A percentile compares a stretch with the other conserved stretches of the same genome.
Conservation (phyloP, 2,888 invertebrate species). For the Malthinus seriepunctatus region DNA sequence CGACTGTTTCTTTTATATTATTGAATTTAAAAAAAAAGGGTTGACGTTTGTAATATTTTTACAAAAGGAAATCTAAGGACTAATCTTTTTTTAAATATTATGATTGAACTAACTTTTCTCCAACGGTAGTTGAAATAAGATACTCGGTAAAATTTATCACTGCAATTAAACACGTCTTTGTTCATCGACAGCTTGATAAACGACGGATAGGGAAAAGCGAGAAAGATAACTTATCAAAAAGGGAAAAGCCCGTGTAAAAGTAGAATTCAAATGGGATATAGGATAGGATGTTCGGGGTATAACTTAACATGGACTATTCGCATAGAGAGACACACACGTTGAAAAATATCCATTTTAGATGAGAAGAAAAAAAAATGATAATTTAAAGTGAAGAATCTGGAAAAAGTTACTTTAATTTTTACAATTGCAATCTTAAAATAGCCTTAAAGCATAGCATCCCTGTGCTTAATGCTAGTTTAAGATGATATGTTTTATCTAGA, state of each 20-base stretch:
- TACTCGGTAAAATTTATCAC: slow-evolving; percentile 3
- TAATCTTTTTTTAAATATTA: not conserved
- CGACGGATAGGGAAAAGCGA: slow-evolving; percentile 5
- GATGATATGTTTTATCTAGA: too few species aligned
- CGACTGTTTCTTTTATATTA: slow-evolving; percentile 3
- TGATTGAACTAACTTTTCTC: slow-evolving; percentile 3
- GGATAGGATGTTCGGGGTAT: not conserved
- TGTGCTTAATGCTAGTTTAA: too few species aligned
- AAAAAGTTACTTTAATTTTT: too few species aligned
- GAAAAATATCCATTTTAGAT: not conserved
- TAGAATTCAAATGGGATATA: slow-evolving; percentile 1
- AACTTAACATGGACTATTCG: not conserved
- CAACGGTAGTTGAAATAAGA: slow-evolving; percentile 4
- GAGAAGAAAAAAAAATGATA: too few species aligned
- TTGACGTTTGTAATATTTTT: not conserved
- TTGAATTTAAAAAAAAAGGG: slow-evolving; percentile 14
- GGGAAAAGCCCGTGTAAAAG: slow-evolving; percentile 1
- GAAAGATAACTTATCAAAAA: slow-evolving; percentile 7
- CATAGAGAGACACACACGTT: slow-evolving; percentile 5
- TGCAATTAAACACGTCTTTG: slow-evolving; percentile 7
- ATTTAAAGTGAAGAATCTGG: too few species aligned
- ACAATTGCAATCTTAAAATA: too few species aligned
- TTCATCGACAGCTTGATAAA: slow-evolving; percentile 7
- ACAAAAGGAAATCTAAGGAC: not conserved
- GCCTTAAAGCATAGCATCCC: too few species aligned